A percentile compares a stretch with the other conserved stretches of the same genome.
Conservation (phyloP, 2,113 vertebrate genomes). For the Recurvirostra avosetta region DNA sequence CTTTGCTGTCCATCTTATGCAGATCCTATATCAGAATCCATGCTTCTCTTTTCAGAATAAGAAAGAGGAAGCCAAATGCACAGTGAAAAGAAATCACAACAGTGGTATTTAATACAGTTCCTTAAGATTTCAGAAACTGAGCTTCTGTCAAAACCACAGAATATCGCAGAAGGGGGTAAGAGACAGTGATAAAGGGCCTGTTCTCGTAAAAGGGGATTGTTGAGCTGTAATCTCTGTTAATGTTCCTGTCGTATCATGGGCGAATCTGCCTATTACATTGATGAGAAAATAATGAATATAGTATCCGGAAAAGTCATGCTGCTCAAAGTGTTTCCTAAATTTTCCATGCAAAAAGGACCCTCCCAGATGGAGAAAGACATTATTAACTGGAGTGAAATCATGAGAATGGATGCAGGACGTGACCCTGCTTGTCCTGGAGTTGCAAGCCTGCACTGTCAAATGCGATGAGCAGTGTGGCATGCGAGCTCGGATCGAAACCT, state of each 20-base stretch:
- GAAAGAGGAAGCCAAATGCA: neutral
- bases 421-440: neutral
- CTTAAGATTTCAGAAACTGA: constrained; percentile 18
- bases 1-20: neutral
- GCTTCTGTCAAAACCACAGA: constrained; percentile 33
- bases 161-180: neutral
- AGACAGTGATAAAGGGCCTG: constrained; percentile 17
- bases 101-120: neutral
- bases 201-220: neutral
- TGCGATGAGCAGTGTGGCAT: neutral
- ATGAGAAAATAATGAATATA: constrained; percentile 37
- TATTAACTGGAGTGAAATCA: constrained; percentile 26
- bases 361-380: neutral
- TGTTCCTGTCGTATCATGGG: neutral
- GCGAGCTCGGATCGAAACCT: accelerated
- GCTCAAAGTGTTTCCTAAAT: constrained; percentile 13
- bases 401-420: neutral
- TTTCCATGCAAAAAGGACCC: neutral
- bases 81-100: constrained; percentile 30
- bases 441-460: constrained; percentile 18
- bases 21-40: neutral
- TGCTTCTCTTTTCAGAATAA: neutral
- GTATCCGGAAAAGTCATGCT: constrained; percentile 30
- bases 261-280: constrained; percentile 49
- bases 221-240: neutral